Conservation (phyloP, 2,797 vertebrate species). For the Falco novaeseelandiae region DNA sequence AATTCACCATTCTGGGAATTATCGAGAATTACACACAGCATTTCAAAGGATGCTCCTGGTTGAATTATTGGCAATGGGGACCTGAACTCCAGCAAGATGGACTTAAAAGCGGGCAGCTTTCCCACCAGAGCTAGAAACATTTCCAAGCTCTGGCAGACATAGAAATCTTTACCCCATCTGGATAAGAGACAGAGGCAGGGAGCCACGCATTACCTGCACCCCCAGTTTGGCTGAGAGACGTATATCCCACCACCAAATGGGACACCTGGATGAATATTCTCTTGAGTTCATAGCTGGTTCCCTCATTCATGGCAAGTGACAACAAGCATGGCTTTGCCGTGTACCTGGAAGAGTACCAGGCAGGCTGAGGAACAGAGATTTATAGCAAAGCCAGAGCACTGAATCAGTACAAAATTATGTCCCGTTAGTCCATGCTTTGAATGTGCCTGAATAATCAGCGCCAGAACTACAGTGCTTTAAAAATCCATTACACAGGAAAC, state of each 20-base stretch:
- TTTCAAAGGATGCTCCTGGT: constrained; percentile 28
- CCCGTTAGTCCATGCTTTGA: neutral
- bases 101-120: neutral
- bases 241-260: neutral
- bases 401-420: neutral
- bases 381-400: neutral
- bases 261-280: neutral
- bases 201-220: neutral
- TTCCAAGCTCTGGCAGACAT: neutral
- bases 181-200: neutral
- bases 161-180: neutral
- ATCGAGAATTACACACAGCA: neutral
- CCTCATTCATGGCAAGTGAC: neutral
- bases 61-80: neutral
- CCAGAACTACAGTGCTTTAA: neutral
- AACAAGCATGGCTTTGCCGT: neutral
- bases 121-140: neutral
- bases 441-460: neutral
- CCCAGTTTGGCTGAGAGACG: neutral
- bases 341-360: neutral
- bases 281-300: neutral
- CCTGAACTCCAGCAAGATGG: neutral
- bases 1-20: neutral
- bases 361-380: neutral
- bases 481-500: neutral